These are phyloP conservation scores for Neomorphus geoffroyi DNA, from an alignment of 2,797 vertebrate genomes.

Conservation along the genomic window DNA sequence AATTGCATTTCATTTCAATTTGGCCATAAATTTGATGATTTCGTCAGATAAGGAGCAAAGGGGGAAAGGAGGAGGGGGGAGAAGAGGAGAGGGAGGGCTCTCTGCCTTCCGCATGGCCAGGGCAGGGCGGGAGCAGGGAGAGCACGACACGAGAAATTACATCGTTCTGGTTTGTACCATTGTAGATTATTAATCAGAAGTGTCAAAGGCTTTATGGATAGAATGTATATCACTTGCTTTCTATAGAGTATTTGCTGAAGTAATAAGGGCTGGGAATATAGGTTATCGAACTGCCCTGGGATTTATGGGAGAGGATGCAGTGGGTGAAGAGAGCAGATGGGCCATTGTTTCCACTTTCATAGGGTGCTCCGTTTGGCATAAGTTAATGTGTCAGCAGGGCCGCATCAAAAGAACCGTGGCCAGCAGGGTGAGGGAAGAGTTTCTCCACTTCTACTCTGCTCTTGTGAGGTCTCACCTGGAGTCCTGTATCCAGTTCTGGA, in stretches of 20 bases:
- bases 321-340: background rate
- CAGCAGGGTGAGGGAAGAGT: no score
- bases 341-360: background rate
- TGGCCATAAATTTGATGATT: slow-evolving; percentile 74
- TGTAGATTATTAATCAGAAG: slow-evolving; percentile 14
- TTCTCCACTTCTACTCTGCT: no score
- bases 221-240: background rate
- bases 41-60: slow-evolving; percentile 57
- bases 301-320: slow-evolving; percentile 2
- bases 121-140: background rate
- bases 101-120: background rate
- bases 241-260: background rate
- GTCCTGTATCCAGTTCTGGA: no score
- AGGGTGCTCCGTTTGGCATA: background rate
- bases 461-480: no score
- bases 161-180: background rate
- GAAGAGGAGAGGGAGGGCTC: background rate
- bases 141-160: background rate
- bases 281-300: background rate
- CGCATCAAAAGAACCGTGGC: no score
- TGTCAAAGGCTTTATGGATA: slow-evolving; percentile 15
- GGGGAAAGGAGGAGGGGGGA: background rate
- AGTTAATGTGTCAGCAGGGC: background rate
- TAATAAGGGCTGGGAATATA: background rate
- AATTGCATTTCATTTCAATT: slow-evolving; percentile 81